Evolutionary conservation across 2,113 vertebrate species (phyloP).

Genomic region (Hypomesus transpacificus): DNA sequence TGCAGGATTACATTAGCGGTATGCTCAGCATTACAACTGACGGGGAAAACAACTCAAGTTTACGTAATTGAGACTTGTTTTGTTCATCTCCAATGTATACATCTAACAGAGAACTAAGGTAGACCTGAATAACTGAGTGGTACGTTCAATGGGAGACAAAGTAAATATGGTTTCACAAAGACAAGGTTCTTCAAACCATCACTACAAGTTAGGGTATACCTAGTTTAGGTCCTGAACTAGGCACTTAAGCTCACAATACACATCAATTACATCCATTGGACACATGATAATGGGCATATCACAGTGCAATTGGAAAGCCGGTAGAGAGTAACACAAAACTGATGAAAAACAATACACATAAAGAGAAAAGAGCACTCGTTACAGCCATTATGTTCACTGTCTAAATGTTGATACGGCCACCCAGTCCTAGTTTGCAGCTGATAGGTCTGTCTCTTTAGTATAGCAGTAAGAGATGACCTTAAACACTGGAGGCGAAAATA

Average conservation of each 20-base stretch:
- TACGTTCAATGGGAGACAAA: not conserved
- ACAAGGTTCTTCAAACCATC: not conserved
- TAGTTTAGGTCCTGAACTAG: conserved; percentile 6
- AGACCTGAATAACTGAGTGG: not conserved
- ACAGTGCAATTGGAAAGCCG: conserved; percentile 4
- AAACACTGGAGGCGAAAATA: conserved; percentile 1
- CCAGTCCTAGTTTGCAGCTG: not conserved
- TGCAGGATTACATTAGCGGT: too few species aligned
- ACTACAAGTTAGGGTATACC: too few species aligned
- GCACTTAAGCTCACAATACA: not conserved
- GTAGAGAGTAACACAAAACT: not conserved
- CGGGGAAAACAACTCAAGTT: not conserved
- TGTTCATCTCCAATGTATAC: too few species aligned
- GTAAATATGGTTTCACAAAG: too few species aligned
- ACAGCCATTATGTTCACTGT: not conserved
- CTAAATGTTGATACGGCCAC: too few species aligned
- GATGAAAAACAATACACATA: not conserved
- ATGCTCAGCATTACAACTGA: too few species aligned
- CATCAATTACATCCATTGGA: not conserved
- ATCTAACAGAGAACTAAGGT: too few species aligned
- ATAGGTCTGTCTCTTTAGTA: not conserved
- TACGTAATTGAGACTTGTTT: not conserved
- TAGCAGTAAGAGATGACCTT: not conserved
- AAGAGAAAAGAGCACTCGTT: not conserved
- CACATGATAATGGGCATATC: not conserved